Percentiles rank a stretch among this genome's conserved stretches.
These are phyloP conservation scores for Furcifer pardalis DNA, from an alignment of 2,797 vertebrate genomes.

Conservation along the genomic window DNA sequence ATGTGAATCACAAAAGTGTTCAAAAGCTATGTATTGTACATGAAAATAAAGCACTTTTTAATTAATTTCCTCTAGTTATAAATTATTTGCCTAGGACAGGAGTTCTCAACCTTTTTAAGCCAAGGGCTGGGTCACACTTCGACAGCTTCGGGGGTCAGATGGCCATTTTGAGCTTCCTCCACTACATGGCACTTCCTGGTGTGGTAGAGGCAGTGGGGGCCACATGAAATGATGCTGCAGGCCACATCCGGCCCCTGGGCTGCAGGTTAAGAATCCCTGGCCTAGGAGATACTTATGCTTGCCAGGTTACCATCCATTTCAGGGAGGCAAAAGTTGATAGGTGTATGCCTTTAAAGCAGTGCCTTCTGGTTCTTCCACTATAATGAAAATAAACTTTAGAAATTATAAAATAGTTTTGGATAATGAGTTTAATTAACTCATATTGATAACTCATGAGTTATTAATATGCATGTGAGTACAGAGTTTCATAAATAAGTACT, in stretches of 20 bases:
- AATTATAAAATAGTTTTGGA: slow-evolving; percentile 19
- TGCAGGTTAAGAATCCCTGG: too few species aligned
- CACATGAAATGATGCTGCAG: too few species aligned
- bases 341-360: not conserved
- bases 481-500: slow-evolving; percentile 33
- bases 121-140: too few species aligned
- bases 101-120: too few species aligned
- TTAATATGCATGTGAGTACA: too few species aligned
- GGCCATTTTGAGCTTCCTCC: too few species aligned
- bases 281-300: not conserved
- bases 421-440: slow-evolving; percentile 22
- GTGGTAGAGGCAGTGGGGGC: too few species aligned
- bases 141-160: too few species aligned
- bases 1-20: not conserved
- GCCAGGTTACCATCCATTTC: not conserved
- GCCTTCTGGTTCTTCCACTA: not conserved
- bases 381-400: slow-evolving; percentile 5
- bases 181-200: too few species aligned
- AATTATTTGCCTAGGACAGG: not conserved
- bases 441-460: slow-evolving; percentile 36
- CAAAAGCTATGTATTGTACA: not conserved
- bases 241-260: too few species aligned
- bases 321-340: not conserved
- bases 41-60: not conserved
- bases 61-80: not conserved